These are phyloP conservation scores for Eidolon helvum DNA, from an alignment of 2,113 vertebrate genomes.

Conservation along the genomic window DNA sequence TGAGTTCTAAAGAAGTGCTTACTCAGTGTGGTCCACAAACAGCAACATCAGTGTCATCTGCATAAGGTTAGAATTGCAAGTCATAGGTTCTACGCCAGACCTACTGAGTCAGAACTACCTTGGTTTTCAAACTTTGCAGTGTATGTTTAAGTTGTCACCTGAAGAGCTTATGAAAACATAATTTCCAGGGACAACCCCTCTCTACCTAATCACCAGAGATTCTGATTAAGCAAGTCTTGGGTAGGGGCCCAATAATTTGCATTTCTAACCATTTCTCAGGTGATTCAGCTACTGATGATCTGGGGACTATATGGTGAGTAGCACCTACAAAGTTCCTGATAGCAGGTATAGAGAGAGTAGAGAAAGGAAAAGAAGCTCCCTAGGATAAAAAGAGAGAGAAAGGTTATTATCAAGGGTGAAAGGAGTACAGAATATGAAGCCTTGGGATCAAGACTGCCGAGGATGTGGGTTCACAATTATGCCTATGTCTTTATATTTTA, in stretches of 20 bases:
- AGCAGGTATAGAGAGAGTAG: neutral
- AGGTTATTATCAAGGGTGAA: neutral
- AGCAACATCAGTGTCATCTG: neutral
- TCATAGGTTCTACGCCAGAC: neutral
- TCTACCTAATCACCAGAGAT: neutral
- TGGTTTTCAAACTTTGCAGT: neutral
- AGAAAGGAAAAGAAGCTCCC: neutral
- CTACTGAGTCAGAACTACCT: neutral
- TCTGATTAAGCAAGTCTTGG: neutral
- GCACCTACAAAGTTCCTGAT: neutral
- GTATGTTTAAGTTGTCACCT: neutral
- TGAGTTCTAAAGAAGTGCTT: neutral
- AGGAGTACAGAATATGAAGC: neutral
- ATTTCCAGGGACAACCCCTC: neutral
- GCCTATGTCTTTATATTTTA: neutral
- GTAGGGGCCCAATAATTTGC: neutral
- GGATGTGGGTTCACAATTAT: neutral
- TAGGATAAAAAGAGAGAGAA: neutral
- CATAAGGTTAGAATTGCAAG: neutral
- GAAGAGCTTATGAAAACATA: neutral
- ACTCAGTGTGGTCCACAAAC: neutral
- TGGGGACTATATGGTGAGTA: neutral
- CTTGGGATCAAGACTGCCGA: neutral
- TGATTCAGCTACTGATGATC: neutral
- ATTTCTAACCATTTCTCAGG: neutral